Conservation (phyloP, 2,113 vertebrate genomes). For the Elephantulus edwardii region DNA sequence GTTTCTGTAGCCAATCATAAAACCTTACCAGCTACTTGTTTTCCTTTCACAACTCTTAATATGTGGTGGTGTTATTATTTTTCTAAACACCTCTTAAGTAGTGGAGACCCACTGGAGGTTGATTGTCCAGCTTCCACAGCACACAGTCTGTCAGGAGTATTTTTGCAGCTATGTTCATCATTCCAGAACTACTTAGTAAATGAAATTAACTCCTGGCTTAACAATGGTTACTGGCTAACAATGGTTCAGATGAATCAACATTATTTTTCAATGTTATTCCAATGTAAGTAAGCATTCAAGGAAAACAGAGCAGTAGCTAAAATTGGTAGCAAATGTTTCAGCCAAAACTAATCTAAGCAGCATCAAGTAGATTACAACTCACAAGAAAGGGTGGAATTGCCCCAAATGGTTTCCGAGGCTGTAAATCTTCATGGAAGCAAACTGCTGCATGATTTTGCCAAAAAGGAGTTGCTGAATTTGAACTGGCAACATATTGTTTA, state of each 20-base stretch:
- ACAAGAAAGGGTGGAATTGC: too few relatives aligned
- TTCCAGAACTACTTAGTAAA: background rate
- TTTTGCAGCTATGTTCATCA: background rate
- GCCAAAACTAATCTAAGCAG: too few relatives aligned
- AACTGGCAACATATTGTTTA: too few relatives aligned
- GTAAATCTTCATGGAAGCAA: too few relatives aligned
- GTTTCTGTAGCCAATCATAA: conserved; percentile 18
- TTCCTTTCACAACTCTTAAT: background rate
- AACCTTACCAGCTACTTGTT: background rate
- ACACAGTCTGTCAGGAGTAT: background rate
- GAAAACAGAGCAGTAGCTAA: background rate
- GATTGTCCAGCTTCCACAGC: background rate
- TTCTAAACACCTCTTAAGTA: conserved; percentile 40
- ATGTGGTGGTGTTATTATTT: conserved; percentile 6
- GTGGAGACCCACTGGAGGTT: background rate
- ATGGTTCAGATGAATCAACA: background rate
- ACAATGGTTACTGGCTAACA: background rate
- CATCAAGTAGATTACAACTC: too few relatives aligned
- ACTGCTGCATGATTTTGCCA: too few relatives aligned
- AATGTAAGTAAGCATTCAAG: background rate
- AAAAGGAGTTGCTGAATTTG: too few relatives aligned
- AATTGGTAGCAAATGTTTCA: background rate
- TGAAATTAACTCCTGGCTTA: background rate
- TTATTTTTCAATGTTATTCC: background rate
- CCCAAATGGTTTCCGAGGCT: too few relatives aligned